phyloP scores from a whole-genome alignment of 2,113 vertebrate genomes.

The Apodemus sylvaticus region DNA sequence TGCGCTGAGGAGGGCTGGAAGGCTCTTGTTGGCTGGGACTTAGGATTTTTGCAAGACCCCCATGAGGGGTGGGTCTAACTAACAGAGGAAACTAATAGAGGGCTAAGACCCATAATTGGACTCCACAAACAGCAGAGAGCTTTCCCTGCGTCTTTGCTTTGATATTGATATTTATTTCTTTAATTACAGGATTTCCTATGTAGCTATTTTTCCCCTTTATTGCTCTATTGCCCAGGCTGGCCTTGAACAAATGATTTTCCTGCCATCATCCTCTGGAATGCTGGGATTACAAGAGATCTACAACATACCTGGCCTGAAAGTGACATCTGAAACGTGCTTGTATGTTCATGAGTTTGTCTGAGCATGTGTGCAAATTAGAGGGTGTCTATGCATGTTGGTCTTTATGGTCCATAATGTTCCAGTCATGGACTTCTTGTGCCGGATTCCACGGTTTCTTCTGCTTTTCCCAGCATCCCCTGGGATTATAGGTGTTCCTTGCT shows the following conservation, averaged over 20 bases:
- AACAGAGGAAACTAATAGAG: neutral
- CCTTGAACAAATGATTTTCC: too few species aligned
- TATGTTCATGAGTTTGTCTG: neutral
- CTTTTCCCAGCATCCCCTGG: too few species aligned
- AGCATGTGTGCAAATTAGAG: neutral
- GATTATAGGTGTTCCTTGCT: neutral
- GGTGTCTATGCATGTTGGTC: too few species aligned
- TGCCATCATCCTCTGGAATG: neutral
- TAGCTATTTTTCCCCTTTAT: neutral
- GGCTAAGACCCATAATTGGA: neutral
- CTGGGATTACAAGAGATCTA: neutral
- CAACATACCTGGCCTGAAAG: neutral
- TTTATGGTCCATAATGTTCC: too few species aligned
- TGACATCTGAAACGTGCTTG: neutral
- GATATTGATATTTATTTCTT: neutral
- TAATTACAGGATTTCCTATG: neutral
- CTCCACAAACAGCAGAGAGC: too few species aligned
- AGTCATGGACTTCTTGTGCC: too few species aligned
- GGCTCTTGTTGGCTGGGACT: neutral
- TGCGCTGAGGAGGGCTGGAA: neutral
- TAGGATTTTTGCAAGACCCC: neutral
- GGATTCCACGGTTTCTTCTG: neutral
- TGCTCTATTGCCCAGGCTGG: neutral
- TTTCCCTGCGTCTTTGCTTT: neutral
- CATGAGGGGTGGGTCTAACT: too few species aligned